Base-by-base conservation (phyloP, 2,797 vertebrate genomes). In the Oryzias sinensis region DNA sequence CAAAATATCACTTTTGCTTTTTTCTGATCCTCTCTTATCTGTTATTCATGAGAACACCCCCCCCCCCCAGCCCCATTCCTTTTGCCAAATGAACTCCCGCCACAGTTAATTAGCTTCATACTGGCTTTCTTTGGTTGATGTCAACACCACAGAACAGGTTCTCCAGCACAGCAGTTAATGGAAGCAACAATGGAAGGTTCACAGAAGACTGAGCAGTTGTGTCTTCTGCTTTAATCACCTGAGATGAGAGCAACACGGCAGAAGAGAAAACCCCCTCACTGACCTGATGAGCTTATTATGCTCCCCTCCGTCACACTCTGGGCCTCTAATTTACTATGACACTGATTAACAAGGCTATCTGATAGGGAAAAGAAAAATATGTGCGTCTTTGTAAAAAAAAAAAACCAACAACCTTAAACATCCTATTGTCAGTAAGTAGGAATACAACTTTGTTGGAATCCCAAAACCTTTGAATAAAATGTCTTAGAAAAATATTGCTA, bases 291-390 rank as follows among this genome's bases (percentile, higher is more conserved):
- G 83, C 74, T 73, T 81, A 80, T 83, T 78, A 81, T 62, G 65
- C 59, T 61, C 69, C 75, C 59, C 58, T 53, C 45, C 53, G 64
- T 76, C 70, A 68, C 62, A 72, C 65, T 59, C 37, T 44, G 65
- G 51, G 57, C 48, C 58, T 67, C 70, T 82, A 78, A 86, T 87
- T 84, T 82, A 89, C 72, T 74, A 50, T 82, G 76, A 87, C 84
- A 78, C 67, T 83, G 72, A 86, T 82, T 79, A 85, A 82, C 66
- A 80, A 77, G 68, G 60, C 49, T 67, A 48, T 75, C 53, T 45
- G 41, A 14, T 53, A 59, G 37, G 27, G 46, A 63, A 63, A 44
- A 48, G 62, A 9, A 46, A 27, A 53, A 43, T 45, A 56, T 57
- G 17, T 61, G n/a, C 59, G 55, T 62, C 9, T 53, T 43, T 56